A percentile compares a stretch with the other conserved stretches of the same genome.
These are phyloP conservation scores for Kryptopterus vitreolus DNA, from an alignment of 2,797 vertebrate genomes.

Conservation along the genomic window DNA sequence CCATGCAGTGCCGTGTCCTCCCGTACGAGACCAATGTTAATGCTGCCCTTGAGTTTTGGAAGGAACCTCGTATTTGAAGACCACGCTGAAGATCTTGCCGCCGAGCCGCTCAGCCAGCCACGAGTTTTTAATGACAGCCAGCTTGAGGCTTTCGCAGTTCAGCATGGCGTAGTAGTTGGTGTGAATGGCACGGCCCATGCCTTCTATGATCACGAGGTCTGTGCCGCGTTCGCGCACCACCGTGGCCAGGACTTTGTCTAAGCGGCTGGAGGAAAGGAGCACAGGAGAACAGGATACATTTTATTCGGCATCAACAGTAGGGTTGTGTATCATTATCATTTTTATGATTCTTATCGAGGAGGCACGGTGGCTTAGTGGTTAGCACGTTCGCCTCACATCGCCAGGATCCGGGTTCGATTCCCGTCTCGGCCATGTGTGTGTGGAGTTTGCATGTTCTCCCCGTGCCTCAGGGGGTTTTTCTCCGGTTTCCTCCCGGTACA, in stretches of 20 bases:
- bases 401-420: too few relatives aligned
- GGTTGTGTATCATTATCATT: too few relatives aligned
- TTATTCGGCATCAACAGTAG: too few relatives aligned
- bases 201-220: constrained; percentile 95
- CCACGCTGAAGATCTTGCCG: constrained; percentile 95
- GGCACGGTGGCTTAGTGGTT: too few relatives aligned
- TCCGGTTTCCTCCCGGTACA: too few relatives aligned
- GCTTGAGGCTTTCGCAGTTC: constrained; percentile 93
- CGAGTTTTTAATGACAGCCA: constrained; percentile 95
- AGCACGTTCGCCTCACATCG: too few relatives aligned
- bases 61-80: constrained; percentile 96
- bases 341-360: too few relatives aligned
- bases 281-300: not conserved
- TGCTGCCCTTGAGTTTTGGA: constrained; percentile 57
- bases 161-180: constrained; percentile 93
- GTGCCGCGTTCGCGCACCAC: constrained; percentile 86
- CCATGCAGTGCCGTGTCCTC: not conserved
- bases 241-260: constrained; percentile 88
- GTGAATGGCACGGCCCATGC: constrained; percentile 97
- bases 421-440: too few relatives aligned
- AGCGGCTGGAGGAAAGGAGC: constrained; percentile 73
- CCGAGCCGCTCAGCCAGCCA: constrained; percentile 95
- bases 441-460: too few relatives aligned
- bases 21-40: constrained; percentile 6
- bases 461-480: too few relatives aligned